phyloP scores from a whole-genome alignment of 1,140 invertebrate species.

The Diprion similis region DNA sequence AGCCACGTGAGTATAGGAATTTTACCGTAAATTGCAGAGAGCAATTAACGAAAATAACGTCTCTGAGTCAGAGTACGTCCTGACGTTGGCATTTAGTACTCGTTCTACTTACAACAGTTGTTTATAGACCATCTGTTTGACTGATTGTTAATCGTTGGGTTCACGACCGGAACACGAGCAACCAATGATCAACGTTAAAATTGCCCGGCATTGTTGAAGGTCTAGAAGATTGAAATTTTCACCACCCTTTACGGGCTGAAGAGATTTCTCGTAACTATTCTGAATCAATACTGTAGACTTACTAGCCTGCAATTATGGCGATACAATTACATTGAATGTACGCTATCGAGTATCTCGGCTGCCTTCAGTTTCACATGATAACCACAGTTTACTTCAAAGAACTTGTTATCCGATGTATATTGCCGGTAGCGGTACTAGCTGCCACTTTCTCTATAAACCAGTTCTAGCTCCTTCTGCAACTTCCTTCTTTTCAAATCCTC shows the following conservation, averaged over 20 bases:
- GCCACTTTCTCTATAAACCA: constrained; percentile 30
- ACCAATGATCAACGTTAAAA: too few relatives aligned
- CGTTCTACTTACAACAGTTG: neutral
- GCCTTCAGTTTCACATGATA: neutral
- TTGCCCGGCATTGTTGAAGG: too few relatives aligned
- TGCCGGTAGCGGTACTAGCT: constrained; percentile 39
- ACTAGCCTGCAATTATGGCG: too few relatives aligned
- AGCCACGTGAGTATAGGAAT: neutral
- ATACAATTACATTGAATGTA: too few relatives aligned
- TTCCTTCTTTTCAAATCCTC: too few relatives aligned
- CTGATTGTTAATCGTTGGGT: neutral
- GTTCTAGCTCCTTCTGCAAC: constrained; percentile 8
- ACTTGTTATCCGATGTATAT: constrained; percentile 49
- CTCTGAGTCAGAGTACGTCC: neutral
- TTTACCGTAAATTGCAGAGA: neutral
- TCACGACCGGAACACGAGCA: too few relatives aligned
- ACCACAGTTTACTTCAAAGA: constrained; percentile 35
- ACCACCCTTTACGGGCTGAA: too few relatives aligned
- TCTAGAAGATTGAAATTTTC: too few relatives aligned
- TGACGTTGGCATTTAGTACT: neutral
- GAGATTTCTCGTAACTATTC: too few relatives aligned
- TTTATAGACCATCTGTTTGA: neutral
- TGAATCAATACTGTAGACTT: too few relatives aligned
- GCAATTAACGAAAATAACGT: neutral
- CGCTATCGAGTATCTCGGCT: too few relatives aligned